Percentiles rank a stretch among this genome's conserved stretches.
Conservation (phyloP, 2,888 invertebrate genomes). For the Aromia moschata region DNA sequence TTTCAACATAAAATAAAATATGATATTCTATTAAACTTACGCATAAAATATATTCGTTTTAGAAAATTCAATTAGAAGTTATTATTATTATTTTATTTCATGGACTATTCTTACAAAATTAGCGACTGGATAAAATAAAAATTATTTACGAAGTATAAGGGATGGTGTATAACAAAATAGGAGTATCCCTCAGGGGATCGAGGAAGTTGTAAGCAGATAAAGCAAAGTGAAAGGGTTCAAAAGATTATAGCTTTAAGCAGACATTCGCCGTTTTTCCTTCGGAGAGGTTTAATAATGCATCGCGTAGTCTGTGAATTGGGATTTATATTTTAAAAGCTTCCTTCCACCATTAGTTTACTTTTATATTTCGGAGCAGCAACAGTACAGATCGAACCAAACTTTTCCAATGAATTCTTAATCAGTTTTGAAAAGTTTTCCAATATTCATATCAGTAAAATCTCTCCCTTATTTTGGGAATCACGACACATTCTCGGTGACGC, state of each 20-base stretch:
- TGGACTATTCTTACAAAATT: neutral
- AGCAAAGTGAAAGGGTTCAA: conserved; percentile 23
- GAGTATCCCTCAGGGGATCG: conserved; percentile 4
- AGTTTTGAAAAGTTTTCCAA: conserved; percentile 24
- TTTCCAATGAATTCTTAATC: conserved; percentile 28
- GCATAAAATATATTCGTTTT: neutral
- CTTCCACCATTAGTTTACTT: conserved; percentile 21
- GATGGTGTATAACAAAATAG: conserved; percentile 19
- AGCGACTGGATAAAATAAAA: conserved; percentile 2
- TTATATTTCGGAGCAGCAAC: conserved; percentile 21
- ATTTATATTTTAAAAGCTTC: conserved; percentile 28
- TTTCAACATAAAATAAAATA: neutral
- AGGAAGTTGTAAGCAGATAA: conserved; percentile 23
- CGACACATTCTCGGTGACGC: neutral
- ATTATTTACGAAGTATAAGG: conserved; percentile 3
- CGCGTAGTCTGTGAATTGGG: conserved; percentile 21
- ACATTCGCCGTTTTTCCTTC: conserved; percentile 16
- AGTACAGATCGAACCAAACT: conserved; percentile 18
- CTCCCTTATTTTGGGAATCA: conserved; percentile 1
- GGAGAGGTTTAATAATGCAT: conserved; percentile 23
- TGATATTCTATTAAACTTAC: neutral
- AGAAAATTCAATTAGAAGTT: too few species aligned
- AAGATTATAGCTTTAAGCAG: conserved; percentile 21
- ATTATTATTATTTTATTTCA: too few species aligned
- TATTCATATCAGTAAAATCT: conserved; percentile 24